Conservation (phyloP, 2,888 invertebrate species). For the Rhingia campestris region DNA sequence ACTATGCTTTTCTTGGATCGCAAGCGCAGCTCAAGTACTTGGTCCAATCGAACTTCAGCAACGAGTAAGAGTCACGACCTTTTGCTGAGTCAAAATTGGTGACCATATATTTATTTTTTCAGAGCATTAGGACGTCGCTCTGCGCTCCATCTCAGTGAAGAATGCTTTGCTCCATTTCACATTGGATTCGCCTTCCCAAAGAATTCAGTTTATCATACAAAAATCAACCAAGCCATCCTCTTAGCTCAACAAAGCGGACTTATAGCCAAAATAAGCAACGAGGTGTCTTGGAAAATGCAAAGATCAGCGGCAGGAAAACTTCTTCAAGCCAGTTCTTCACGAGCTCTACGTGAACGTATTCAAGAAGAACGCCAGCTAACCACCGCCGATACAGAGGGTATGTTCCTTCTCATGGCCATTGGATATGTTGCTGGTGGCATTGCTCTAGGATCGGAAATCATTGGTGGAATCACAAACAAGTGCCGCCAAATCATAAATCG, state of each 20-base stretch:
- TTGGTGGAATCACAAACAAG: conserved; percentile 87
- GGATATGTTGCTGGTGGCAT: conserved; percentile 87
- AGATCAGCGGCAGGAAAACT: conserved; percentile 85
- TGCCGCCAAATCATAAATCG: conserved; percentile 83
- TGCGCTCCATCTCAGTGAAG: conserved; percentile 87
- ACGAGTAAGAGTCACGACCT: conserved; percentile 82
- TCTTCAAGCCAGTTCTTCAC: conserved; percentile 85
- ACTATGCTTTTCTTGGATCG: conserved; percentile 90
- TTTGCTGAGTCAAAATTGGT: neutral
- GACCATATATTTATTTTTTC: neutral
- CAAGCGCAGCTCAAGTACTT: conserved; percentile 88
- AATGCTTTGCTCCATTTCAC: conserved; percentile 90
- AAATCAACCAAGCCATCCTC: conserved; percentile 86
- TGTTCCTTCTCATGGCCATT: conserved; percentile 89
- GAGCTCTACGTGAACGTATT: conserved; percentile 81
- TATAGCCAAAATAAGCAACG: conserved; percentile 86
- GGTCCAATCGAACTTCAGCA: conserved; percentile 88
- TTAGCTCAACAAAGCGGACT: conserved; percentile 88
- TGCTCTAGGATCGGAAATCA: conserved; percentile 87
- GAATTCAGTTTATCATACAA: conserved; percentile 86
- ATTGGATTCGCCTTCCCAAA: conserved; percentile 87
- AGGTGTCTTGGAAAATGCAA: conserved; percentile 89
- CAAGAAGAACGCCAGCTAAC: conserved; percentile 89
- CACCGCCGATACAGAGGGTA: conserved; percentile 91
- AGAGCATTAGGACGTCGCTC: conserved; percentile 85